Evolutionary conservation across 2,888 invertebrate genomes (phyloP).

Genomic region (Oxycera nigricornis): DNA sequence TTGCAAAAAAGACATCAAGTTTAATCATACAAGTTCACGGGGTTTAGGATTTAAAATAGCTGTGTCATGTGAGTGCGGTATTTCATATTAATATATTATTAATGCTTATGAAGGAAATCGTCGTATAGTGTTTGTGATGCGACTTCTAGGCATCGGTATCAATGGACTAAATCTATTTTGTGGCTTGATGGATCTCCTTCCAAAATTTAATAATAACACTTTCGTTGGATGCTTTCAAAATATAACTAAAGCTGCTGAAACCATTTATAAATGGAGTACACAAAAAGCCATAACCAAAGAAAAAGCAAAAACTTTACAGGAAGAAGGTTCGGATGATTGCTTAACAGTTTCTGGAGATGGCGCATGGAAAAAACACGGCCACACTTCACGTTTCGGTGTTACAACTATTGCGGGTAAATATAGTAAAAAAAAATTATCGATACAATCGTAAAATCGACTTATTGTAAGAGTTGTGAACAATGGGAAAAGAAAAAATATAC

Average conservation of each 20-base stretch:
- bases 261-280: constrained; percentile 29
- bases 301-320: constrained; percentile 33
- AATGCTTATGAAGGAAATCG: constrained; percentile 49
- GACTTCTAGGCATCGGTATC: constrained; percentile 48
- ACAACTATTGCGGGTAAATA: constrained; percentile 46
- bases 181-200: constrained; percentile 46
- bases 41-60: constrained; percentile 49
- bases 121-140: constrained; percentile 48
- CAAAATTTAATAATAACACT: neutral
- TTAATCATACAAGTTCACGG: constrained; percentile 19
- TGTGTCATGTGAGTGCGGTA: constrained; percentile 44
- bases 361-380: constrained; percentile 44
- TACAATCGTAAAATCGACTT: constrained; percentile 44
- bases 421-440: constrained; percentile 47
- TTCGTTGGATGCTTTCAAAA: neutral
- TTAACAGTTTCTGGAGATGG: constrained; percentile 39
- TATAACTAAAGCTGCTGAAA: constrained; percentile 35
- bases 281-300: constrained; percentile 45
- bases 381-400: constrained; percentile 45
- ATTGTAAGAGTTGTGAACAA: constrained; percentile 43
- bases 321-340: constrained; percentile 35
- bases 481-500: neutral
- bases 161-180: constrained; percentile 49
- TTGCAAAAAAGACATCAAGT: constrained; percentile 12
- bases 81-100: constrained; percentile 41